Base-by-base conservation (phyloP, 2,797 vertebrate species). In the Parotocinclus haroldoi region DNA sequence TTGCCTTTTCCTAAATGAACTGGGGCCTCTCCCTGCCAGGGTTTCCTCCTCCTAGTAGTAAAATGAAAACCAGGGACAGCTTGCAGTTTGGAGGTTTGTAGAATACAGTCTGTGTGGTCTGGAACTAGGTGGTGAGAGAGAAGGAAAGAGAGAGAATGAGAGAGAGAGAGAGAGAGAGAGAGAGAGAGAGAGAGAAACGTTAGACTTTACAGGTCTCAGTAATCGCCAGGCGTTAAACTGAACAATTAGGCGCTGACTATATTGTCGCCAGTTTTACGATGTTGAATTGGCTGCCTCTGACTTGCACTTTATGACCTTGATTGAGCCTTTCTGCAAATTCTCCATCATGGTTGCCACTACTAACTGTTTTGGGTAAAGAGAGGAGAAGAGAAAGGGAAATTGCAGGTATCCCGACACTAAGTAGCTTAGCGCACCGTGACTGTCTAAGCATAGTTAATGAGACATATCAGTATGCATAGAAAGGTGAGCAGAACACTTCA, bases 141-240 rank as follows among this genome's bases (percentile, higher is more conserved):
- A 63, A 72, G 57, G 53, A 52, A 52, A 63, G 61, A 63, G 76
- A 60, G 53, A 52, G 57, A 63, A 69, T n/a, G 27, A 27, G 27
- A 27, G 27, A 27, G 27, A 27, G 27, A 27, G 27, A 39, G 46
- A 11, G 53, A 9, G 42, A 46, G 27, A 10, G 57, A 13, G 45
- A 36, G 57, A 51, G 14, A 50, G 65, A 61, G 61, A 63, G 72
- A 60, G 53, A 52, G 57, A 63, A 69, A 66, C 13, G 51, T 58
- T 62, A 63, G 54, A 63, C 79, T 91, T 91, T 90, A 91, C 66
- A 81, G 86, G 89, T 65, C 72, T 78, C 80, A 82, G 82, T 88
- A 88, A 87, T 88, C 81, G 80, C 70, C 84, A 87, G 85, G 86
- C 85, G 81, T 88, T 90, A 89, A 90, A 89, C 81, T 88, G 84